Evolutionary conservation across 2,888 invertebrate species (phyloP), one percentile per base, ranked within the genome.

Genomic region (Leptopterna dolabrata): DNA sequence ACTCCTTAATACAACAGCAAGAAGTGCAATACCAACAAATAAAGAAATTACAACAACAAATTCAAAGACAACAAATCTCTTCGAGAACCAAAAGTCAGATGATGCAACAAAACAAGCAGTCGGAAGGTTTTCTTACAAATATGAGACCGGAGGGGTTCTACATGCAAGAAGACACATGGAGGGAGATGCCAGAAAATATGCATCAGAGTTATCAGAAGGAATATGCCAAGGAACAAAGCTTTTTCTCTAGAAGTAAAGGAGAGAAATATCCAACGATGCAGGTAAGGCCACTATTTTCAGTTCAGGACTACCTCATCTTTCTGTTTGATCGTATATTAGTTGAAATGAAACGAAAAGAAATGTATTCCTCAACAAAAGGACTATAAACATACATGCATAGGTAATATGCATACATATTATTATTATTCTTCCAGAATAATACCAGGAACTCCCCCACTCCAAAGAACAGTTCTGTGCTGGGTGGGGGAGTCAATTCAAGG

Each of bases 81-180:
- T 81, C 88, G 6, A 76, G 88, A 24, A 41, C 80, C 1, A 88
- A 87, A 71, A 55, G 86, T 19, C 89, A 82, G 47, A 84, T 88
- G 85, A 70, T 86, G 80, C 88, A 88, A 47, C 88, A 88, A 41
- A 89, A 87, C 63, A 89, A 89, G 41, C 88, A 84, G 29, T 43
- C 81, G 16, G 88, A 89, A 83, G 83, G 85, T 55, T 47, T 51
- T 43, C 88, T 87, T 29, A 70, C 71, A n/a, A 81, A 71, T 27
- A 85, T 87, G 73, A 87, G 87, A 76, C 70, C 83, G 27, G 88
- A 88, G 82, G 88, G 87, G 29, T 89, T 87, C 78, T 88, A 88
- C 41, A 76, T 73, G 55, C 87, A 88, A 45, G 89, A 89, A 71
- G 89, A 89, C 27, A 73, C 86, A 9, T 89, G 89, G 89, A 86